Conservation (phyloP, 37 sponge, comb jelly and placozoan species). For the Eunapius fragilis region DNA sequence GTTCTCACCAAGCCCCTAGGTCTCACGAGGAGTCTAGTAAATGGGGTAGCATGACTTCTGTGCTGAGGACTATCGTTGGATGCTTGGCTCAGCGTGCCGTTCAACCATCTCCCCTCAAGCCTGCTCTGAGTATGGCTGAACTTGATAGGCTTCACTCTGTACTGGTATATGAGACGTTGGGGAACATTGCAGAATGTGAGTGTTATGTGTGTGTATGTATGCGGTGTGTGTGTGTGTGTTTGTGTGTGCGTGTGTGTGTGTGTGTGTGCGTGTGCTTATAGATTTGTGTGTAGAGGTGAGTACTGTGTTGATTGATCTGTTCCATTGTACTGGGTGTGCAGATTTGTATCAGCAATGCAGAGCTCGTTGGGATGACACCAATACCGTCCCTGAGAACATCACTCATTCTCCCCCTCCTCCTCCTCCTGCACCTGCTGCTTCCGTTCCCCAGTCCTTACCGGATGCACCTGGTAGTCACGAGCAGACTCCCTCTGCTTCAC, state of each 20-base stretch:
- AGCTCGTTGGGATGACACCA: not conserved
- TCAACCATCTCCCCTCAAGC: slow-evolving; percentile 51
- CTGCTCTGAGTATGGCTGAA: slow-evolving; percentile 28
- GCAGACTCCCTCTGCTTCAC: slow-evolving; percentile 4
- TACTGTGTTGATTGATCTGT: no score
- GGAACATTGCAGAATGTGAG: not conserved
- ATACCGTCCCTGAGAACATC: not conserved
- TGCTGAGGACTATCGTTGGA: slow-evolving; percentile 23
- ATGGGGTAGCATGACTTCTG: slow-evolving; percentile 5
- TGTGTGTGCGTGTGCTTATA: not conserved
- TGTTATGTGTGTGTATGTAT: not conserved
- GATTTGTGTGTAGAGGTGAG: not conserved
- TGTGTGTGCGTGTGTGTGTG: not conserved
- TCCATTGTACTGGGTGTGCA: not conserved
- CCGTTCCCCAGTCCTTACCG: not conserved
- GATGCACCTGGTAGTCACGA: not conserved
- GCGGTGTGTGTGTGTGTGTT: no score
- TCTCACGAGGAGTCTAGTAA: not conserved
- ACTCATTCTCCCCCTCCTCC: not conserved
- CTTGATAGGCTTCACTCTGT: slow-evolving; percentile 28
- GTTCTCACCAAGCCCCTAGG: not conserved
- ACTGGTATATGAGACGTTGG: slow-evolving; percentile 18
- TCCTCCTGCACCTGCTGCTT: slow-evolving; percentile 4
- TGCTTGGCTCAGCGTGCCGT: slow-evolving; percentile 19
- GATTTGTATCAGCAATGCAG: not conserved